Evolutionary conservation across 1,140 invertebrate species (phyloP), one percentile per base, ranked within the genome.

Genomic region (Drosophila dunni): DNA sequence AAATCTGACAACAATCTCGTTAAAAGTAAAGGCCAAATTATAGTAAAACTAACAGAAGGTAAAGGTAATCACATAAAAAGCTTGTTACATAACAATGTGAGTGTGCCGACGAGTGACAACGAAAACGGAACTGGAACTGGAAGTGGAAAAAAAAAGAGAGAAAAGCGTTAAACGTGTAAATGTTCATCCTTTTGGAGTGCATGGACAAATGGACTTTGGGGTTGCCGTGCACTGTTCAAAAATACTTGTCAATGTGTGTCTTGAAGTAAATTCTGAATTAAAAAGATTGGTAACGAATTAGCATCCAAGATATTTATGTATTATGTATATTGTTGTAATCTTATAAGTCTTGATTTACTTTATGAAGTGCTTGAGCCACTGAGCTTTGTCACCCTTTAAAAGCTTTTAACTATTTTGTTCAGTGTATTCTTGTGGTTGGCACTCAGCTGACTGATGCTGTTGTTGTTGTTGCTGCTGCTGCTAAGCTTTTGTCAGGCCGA

Each of bases 51-150:
- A 86, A 88, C 83, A 88, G 83, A 79, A 82, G 79, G 76, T 81
- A 83, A 88, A 86, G 83, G 83, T 86, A 88, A 88, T 88, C 83
- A 79, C 83, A 86, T 86, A 86, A 86, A 86, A 83, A 88, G 79
- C 83, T 88, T 86, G 83, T 88, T 86, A 86, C 76, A 77, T 82
- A 86, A 86, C 82, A 86, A 82, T 74, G 68, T 77, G 68, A 54
- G 75, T 50, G 46, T 42, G 40, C 50, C 48, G 56, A 45, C 24
- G 24, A 6, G 24, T 29, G 24, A 29, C 61, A 72, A 64, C 54
- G 71, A 51, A 82, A 77, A 34, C 79, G 83, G 83, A 82, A 77
- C 34, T 76, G 83, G 83, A 88, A 75, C 42, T 57, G 82, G 80
- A 82, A 77, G 34, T 76, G 83, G 83, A 88, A 83, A 67, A 29